A percentile compares a stretch with the other conserved stretches of the same genome.
Evolutionary conservation across 2,888 invertebrate genomes (phyloP).

Genomic region (Euphydryas editha): DNA sequence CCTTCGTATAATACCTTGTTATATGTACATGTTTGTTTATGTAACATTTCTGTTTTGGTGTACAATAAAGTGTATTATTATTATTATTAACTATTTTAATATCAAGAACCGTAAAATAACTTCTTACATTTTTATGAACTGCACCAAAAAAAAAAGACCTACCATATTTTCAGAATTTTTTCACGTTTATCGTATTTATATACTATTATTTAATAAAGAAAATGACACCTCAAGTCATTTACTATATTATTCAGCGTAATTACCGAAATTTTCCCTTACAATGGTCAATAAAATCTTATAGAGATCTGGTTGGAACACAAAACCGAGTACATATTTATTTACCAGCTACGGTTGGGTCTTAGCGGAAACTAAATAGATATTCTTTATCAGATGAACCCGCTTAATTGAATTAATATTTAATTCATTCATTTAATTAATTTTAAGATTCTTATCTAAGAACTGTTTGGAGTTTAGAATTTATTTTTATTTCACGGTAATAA

Average conservation of each 20-base stretch:
- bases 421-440: slow-evolving; percentile 1
- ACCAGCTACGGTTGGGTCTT: not conserved
- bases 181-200: not conserved
- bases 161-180: not conserved
- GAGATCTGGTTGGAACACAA: slow-evolving; percentile 14
- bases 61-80: too few species aligned
- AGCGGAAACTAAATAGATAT: not conserved
- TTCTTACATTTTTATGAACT: too few species aligned
- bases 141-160: too few species aligned
- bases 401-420: slow-evolving; percentile 5
- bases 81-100: too few species aligned
- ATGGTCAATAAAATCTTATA: slow-evolving; percentile 16
- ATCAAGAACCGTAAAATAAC: too few species aligned
- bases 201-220: not conserved
- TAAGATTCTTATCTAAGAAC: not conserved
- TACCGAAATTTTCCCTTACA: slow-evolving; percentile 14
- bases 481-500: not conserved
- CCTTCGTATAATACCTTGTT: too few species aligned
- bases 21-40: too few species aligned
- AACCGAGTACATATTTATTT: slow-evolving; percentile 26
- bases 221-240: not conserved
- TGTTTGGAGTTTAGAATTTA: not conserved
- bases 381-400: not conserved
- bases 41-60: too few species aligned
- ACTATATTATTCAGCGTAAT: slow-evolving; percentile 14